Conservation (phyloP, 2,797 vertebrate genomes). For the Tangara arthus region DNA sequence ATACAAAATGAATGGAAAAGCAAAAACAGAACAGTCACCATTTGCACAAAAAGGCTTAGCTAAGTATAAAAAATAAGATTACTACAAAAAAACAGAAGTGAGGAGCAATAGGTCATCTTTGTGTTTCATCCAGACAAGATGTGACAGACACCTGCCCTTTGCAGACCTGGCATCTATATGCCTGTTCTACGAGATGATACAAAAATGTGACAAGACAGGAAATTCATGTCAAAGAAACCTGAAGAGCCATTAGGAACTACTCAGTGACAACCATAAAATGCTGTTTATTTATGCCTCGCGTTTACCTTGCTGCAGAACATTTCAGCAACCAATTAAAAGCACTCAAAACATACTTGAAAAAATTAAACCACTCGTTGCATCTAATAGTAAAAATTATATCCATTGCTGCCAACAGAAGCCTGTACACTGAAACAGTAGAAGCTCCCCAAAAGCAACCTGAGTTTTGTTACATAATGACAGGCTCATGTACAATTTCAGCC, state of each 20-base stretch:
- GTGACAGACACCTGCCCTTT: not conserved
- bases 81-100: not conserved
- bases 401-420: not conserved
- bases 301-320: not conserved
- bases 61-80: not conserved
- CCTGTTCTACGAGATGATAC: not conserved
- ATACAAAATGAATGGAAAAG: not conserved
- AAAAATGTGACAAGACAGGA: not conserved
- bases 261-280: not conserved
- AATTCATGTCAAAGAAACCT: not conserved
- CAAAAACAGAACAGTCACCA: not conserved
- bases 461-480: not conserved
- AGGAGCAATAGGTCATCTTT: not conserved
- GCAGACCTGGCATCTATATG: not conserved
- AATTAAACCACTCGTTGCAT: not conserved
- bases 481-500: rapidly evolving
- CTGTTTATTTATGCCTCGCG: not conserved
- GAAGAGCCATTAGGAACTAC: not conserved
- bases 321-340: not conserved
- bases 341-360: not conserved
- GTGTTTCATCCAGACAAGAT: not conserved
- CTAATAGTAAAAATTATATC: not conserved
- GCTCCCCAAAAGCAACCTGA: not conserved
- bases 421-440: rapidly evolving
- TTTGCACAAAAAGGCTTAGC: not conserved